A percentile compares a stretch with the other conserved stretches of the same genome.
phyloP scores from a whole-genome alignment of 1,140 invertebrate genomes.

The Mizuhopecten yessoensis region DNA sequence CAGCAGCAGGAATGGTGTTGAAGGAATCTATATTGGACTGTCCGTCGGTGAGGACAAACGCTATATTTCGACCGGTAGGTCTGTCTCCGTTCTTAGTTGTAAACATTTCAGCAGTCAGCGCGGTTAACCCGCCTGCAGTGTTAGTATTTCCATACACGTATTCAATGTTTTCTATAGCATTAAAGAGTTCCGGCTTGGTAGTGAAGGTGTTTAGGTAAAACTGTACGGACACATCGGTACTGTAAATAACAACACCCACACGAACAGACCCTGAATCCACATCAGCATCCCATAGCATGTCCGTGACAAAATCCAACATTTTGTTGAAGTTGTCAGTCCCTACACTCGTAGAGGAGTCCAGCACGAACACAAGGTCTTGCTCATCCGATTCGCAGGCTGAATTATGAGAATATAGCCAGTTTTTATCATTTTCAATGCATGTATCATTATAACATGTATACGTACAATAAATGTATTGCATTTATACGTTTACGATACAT shows the following conservation, averaged over 20 bases:
- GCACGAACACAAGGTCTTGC: conserved; percentile 74
- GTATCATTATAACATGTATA: too few relatives aligned
- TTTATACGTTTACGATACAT: too few relatives aligned
- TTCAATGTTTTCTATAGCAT: conserved; percentile 69
- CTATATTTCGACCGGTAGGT: conserved; percentile 66
- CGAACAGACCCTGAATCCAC: conserved; percentile 67
- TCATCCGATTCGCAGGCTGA: conserved; percentile 47
- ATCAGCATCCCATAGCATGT: conserved; percentile 62
- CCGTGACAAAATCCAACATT: conserved; percentile 68
- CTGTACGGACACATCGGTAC: conserved; percentile 60
- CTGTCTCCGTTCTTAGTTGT: conserved; percentile 67
- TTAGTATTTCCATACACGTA: conserved; percentile 68
- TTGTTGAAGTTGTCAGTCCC: conserved; percentile 65
- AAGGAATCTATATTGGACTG: conserved; percentile 65
- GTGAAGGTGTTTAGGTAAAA: conserved; percentile 64
- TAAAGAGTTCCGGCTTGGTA: conserved; percentile 54
- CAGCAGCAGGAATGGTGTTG: conserved; percentile 62
- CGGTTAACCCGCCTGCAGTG: conserved; percentile 62
- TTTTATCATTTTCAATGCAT: too few relatives aligned
- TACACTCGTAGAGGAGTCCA: conserved; percentile 71
- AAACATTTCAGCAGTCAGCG: conserved; percentile 66
- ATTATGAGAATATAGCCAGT: too few relatives aligned
- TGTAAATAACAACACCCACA: conserved; percentile 68
- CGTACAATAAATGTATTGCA: too few relatives aligned
- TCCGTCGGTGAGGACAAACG: conserved; percentile 72